Evolutionary conservation across 1,140 invertebrate species (phyloP), one percentile per base, ranked within the genome.

Genomic region (Ceratina calcarata): DNA sequence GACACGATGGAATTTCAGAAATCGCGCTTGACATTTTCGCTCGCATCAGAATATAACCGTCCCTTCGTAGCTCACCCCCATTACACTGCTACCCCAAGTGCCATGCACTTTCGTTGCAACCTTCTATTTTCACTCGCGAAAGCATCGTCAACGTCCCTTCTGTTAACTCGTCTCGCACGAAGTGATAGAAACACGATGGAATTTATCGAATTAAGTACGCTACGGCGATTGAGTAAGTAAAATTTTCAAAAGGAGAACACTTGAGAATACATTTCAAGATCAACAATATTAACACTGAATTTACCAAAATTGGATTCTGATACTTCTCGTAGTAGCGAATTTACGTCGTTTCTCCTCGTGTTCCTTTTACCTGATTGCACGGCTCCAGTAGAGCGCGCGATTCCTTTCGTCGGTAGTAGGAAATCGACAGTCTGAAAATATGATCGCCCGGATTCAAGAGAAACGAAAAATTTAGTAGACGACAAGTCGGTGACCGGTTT

Each of bases 1-100:
- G 85, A 86, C 82, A 73, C 83, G 69, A 78, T 61, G 85, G 83
- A 87, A 87, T 87, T 87, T 87, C 74, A 83, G 85, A 87, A 87
- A 87, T 87, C 85, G 77, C 85, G 78, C 80, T 80, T 76, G 85
- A 87, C 86, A 86, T 82, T 87, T 87, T 78, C 74, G 24, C 81
- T 53, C 73, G 66, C 78, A 78, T 75, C 71, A 64, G 62, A 57
- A 53, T 80, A 71, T 68, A 75, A 27, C 55, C 53, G 24, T 10
- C n/a, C 10, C 49, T 51, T 53, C 55, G 53, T 64, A n/a, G n/a
- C 65, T 61, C 77, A 20, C 57, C 69, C 49, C 24, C 24, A 24
- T 45, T 58, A 20, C 15, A 8, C 49, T 12, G 10, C 37, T 3
- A 20, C 4, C n/a, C 58, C 27, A 8, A 8, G 6, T 7, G 16